A percentile compares a stretch with the other conserved stretches of the same genome.
Evolutionary conservation across 2,797 vertebrate genomes (phyloP).

Genomic region (Phrynocephalus guinanensis): DNA sequence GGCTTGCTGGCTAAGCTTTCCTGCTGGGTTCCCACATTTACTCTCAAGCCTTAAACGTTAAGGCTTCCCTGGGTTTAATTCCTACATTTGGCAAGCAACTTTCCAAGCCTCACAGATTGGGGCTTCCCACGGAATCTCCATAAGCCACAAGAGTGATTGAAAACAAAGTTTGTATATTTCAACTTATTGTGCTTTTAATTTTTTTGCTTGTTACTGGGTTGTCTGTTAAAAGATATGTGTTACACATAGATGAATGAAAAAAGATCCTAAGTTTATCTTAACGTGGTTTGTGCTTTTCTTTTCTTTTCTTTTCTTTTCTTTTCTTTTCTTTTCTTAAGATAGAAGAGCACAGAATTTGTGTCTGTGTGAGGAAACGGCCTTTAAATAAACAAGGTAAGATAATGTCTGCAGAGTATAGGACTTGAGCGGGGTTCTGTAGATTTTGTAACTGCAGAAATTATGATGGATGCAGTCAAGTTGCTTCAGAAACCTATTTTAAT

Average conservation of each 20-base stretch:
- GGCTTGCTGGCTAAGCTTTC: too few species aligned
- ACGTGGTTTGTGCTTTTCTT: conserved; percentile 15
- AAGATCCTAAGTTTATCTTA: conserved; percentile 3
- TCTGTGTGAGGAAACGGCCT: conserved; percentile 95
- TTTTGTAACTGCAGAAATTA: neutral
- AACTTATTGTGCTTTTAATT: neutral
- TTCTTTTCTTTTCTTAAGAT: conserved; percentile 77
- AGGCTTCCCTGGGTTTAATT: too few species aligned
- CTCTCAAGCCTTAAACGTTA: too few species aligned
- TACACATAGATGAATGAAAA: neutral
- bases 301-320: neutral
- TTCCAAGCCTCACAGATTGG: too few species aligned
- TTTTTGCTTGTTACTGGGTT: neutral
- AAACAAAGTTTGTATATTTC: neutral
- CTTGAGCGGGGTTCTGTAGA: neutral
- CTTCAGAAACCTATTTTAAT: neutral
- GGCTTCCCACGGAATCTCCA: too few species aligned
- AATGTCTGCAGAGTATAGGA: neutral
- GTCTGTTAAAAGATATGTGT: neutral
- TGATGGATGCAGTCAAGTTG: neutral
- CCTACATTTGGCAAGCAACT: too few species aligned
- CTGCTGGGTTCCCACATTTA: too few species aligned
- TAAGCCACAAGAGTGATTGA: neutral
- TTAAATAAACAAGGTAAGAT: conserved; percentile 91
- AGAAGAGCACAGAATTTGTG: conserved; percentile 90